These are phyloP conservation scores for Brotogeris chrysoptera DNA, from an alignment of 2,797 vertebrate genomes.

Conservation along the genomic window DNA sequence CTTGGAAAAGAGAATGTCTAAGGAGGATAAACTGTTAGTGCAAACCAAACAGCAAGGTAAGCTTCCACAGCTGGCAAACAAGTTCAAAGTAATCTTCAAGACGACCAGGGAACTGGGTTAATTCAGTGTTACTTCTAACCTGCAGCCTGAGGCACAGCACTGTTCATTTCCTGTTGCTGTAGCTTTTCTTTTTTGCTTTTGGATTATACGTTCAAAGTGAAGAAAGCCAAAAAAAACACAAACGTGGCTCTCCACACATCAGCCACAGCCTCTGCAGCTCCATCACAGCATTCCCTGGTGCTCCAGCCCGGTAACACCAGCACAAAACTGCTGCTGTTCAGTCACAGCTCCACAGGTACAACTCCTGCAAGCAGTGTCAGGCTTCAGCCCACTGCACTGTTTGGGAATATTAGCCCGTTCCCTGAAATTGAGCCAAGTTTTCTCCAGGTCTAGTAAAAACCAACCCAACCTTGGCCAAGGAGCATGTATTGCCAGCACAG, in stretches of 20 bases:
- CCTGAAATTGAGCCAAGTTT: neutral
- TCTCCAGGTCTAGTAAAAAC: neutral
- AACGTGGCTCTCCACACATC: fast-evolving
- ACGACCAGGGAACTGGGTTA: neutral
- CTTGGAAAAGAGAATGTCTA: neutral
- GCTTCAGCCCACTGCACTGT: neutral
- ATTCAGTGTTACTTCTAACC: neutral
- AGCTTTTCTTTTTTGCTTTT: neutral
- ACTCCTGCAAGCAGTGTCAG: neutral
- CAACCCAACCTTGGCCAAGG: neutral
- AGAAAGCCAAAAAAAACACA: neutral
- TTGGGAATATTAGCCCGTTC: neutral
- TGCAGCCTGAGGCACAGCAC: neutral
- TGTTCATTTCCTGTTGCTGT: neutral
- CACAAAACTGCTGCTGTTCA: neutral
- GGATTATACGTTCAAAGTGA: neutral
- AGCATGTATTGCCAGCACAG: fast-evolving
- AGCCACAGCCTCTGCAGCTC: fast-evolving
- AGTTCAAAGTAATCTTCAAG: neutral
- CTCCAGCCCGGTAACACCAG: neutral
- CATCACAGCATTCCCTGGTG: neutral
- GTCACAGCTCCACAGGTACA: neutral
- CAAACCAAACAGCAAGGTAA: neutral
- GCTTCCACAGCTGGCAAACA: neutral
- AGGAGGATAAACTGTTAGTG: neutral